Conservation (phyloP, 2,113 vertebrate genomes). For the Odocoileus virginianus region DNA sequence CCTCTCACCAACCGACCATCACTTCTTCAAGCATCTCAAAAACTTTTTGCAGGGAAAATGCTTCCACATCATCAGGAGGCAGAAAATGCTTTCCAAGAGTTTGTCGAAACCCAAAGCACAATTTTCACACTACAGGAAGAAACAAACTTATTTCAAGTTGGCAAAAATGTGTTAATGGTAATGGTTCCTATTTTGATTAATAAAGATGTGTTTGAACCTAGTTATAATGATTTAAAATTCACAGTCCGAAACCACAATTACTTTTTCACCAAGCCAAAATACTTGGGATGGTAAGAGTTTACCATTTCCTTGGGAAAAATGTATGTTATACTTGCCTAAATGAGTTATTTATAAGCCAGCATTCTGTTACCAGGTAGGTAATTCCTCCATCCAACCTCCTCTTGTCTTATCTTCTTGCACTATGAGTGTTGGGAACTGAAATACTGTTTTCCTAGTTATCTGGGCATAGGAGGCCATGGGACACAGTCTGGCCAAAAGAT, state of each 20-base stretch:
- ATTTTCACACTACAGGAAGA: neutral
- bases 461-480: neutral
- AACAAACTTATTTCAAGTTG: neutral
- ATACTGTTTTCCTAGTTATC: neutral
- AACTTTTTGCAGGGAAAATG: neutral
- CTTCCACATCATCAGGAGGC: neutral
- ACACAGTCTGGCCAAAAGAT: neutral
- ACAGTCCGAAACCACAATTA: neutral
- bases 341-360: neutral
- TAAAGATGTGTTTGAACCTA: neutral
- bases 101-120: neutral
- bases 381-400: neutral
- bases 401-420: neutral
- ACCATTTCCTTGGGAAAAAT: neutral
- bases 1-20: neutral
- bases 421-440: neutral
- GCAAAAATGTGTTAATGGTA: neutral
- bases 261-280: neutral
- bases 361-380: neutral
- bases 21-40: neutral
- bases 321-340: neutral
- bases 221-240: neutral
- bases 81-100: neutral
- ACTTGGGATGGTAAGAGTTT: neutral
- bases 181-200: neutral